Percentiles rank a stretch among this genome's conserved stretches.
Evolutionary conservation across 2,797 vertebrate genomes (phyloP).

Genomic region (Eleutherodactylus coqui): DNA sequence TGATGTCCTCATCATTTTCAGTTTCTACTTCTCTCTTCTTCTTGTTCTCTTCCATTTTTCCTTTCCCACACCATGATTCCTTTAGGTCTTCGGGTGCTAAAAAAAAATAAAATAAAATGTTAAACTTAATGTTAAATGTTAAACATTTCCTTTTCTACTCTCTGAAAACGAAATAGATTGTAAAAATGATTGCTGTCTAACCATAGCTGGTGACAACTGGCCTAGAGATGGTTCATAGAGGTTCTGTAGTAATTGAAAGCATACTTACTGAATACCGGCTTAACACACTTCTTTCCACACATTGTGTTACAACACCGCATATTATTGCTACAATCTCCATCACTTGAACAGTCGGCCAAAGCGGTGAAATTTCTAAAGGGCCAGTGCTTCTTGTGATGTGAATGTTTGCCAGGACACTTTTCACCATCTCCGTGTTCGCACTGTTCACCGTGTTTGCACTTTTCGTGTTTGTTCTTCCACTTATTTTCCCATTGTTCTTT

Average conservation of each 20-base stretch:
- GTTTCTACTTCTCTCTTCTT: background rate
- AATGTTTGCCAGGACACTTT: background rate
- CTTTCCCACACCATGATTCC: background rate
- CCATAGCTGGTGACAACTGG: no score
- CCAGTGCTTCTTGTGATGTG: background rate
- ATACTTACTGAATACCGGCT: conserved; percentile 45
- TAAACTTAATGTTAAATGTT: background rate
- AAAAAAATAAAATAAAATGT: background rate
- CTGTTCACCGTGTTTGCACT: background rate
- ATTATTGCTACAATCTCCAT: conserved; percentile 31
- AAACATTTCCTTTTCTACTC: no score
- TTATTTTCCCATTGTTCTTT: background rate
- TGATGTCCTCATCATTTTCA: background rate
- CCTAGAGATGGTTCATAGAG: background rate
- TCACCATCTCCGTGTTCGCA: background rate
- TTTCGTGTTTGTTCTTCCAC: background rate
- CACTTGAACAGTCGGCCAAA: conserved; percentile 5
- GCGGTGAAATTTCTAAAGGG: background rate
- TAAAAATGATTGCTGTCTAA: no score
- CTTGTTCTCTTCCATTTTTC: background rate
- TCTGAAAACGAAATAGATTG: no score
- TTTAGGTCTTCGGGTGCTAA: conserved; percentile 35
- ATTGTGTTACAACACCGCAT: conserved; percentile 43
- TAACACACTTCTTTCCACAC: conserved; percentile 54
- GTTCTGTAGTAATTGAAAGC: background rate